Evolutionary conservation across 2,888 invertebrate genomes (phyloP).

Genomic region (Cephus sareptanus): DNA sequence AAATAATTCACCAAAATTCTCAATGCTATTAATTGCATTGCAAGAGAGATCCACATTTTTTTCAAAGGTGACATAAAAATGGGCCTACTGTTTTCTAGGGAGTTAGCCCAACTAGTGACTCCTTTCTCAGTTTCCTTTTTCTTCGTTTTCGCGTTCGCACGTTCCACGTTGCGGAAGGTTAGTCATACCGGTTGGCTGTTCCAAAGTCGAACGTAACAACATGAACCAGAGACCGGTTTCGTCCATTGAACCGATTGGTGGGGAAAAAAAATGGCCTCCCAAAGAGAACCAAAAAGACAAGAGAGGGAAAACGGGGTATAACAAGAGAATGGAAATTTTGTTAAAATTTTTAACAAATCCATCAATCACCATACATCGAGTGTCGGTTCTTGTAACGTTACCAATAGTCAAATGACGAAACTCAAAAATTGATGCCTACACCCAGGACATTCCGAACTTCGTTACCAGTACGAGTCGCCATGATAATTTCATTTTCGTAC

Average conservation of each 20-base stretch:
- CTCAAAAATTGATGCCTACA: not conserved
- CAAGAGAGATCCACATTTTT: not conserved
- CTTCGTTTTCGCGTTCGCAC: slow-evolving; percentile 35
- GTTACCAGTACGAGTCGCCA: not conserved
- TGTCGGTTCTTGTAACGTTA: not conserved
- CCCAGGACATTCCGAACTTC: not conserved
- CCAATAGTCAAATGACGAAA: not conserved
- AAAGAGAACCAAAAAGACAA: not conserved
- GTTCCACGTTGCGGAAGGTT: slow-evolving; percentile 49
- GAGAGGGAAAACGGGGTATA: not conserved
- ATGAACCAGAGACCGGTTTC: slow-evolving; percentile 46
- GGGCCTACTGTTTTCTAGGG: not conserved
- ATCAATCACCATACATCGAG: not conserved
- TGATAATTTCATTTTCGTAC: not conserved
- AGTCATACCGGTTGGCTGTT: slow-evolving; percentile 57
- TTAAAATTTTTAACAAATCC: not conserved
- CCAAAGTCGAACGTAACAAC: slow-evolving; percentile 28
- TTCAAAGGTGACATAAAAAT: not conserved
- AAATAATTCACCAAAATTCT: not conserved
- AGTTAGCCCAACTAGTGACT: not conserved
- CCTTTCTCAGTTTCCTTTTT: slow-evolving; percentile 23
- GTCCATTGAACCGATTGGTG: slow-evolving; percentile 38
- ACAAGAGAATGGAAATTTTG: not conserved
- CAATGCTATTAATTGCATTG: not conserved
- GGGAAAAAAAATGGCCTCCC: not conserved